These are phyloP conservation scores for Drosophila orena DNA, from an alignment of 1,140 invertebrate species.

Conservation along the genomic window DNA sequence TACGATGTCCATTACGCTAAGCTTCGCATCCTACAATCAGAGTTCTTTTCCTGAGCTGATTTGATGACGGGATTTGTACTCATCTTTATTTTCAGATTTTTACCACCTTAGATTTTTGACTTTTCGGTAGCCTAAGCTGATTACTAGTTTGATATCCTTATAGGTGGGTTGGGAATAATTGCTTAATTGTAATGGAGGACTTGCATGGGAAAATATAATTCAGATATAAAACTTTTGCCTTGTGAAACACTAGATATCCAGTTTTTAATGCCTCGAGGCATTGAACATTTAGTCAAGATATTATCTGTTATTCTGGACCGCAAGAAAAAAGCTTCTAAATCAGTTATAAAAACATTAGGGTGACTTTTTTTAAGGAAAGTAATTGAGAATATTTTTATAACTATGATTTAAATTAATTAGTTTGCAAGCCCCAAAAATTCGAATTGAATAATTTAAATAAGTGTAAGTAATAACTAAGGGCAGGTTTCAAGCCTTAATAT, in stretches of 20 bases:
- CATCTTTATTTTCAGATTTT: background rate
- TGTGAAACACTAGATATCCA: too few species aligned
- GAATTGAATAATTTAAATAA: background rate
- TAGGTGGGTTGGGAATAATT: conserved; percentile 6
- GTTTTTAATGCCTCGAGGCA: too few species aligned
- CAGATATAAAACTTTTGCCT: too few species aligned
- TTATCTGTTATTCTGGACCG: too few species aligned
- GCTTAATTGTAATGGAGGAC: background rate
- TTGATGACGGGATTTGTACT: conserved; percentile 10
- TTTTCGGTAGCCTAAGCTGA: conserved; percentile 50
- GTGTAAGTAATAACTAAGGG: background rate
- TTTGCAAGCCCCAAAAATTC: conserved; percentile 1
- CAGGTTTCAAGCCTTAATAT: background rate
- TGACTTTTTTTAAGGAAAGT: background rate
- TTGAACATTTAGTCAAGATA: too few species aligned
- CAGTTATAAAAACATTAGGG: background rate
- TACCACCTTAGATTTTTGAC: conserved; percentile 31
- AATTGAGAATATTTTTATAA: background rate
- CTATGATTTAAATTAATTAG: background rate
- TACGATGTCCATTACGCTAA: conserved; percentile 40
- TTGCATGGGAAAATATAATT: too few species aligned
- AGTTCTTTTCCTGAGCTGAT: conserved; percentile 19
- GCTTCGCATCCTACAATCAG: conserved; percentile 48
- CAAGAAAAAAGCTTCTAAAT: conserved; percentile 3
- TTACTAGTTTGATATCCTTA: conserved; percentile 46